These are phyloP conservation scores for Mylabris sibirica DNA, from an alignment of 2,888 invertebrate genomes.

Conservation along the genomic window DNA sequence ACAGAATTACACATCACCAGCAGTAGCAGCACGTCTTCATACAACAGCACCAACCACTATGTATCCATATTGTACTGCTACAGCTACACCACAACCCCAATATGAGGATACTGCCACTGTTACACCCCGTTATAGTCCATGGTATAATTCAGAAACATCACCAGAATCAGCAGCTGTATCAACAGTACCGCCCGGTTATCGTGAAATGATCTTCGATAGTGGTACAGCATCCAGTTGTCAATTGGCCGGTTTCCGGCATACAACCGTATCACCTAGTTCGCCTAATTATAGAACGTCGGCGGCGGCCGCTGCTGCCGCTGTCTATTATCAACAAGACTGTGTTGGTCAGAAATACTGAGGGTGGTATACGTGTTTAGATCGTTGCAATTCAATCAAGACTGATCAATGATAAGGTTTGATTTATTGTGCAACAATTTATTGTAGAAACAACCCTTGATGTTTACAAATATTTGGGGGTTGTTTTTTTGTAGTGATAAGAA, in stretches of 20 bases:
- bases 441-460: slow-evolving; percentile 5
- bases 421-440: slow-evolving; percentile 24
- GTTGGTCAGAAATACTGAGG: slow-evolving; percentile 63
- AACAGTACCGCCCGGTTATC: slow-evolving; percentile 51
- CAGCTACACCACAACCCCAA: slow-evolving; percentile 59
- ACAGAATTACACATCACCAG: slow-evolving; percentile 48
- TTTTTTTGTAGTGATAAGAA: slow-evolving; percentile 7
- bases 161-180: slow-evolving; percentile 55
- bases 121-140: slow-evolving; percentile 61
- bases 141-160: slow-evolving; percentile 65
- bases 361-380: slow-evolving; percentile 40
- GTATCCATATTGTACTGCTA: slow-evolving; percentile 65
- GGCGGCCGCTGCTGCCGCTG: slow-evolving; percentile 56
- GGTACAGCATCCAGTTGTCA: slow-evolving; percentile 60
- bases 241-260: slow-evolving; percentile 60
- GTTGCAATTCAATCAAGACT: slow-evolving; percentile 49
- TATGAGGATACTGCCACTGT: slow-evolving; percentile 57
- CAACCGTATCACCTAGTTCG: slow-evolving; percentile 64
- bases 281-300: slow-evolving; percentile 64
- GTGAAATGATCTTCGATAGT: slow-evolving; percentile 59
- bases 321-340: slow-evolving; percentile 67
- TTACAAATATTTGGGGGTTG: slow-evolving; percentile 14
- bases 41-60: slow-evolving; percentile 63
- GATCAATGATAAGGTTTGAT: slow-evolving; percentile 37
- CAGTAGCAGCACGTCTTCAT: slow-evolving; percentile 48